A percentile compares a stretch with the other conserved stretches of the same genome.
phyloP scores from a whole-genome alignment of 2,888 invertebrate species.

The Harpalus rubripes region DNA sequence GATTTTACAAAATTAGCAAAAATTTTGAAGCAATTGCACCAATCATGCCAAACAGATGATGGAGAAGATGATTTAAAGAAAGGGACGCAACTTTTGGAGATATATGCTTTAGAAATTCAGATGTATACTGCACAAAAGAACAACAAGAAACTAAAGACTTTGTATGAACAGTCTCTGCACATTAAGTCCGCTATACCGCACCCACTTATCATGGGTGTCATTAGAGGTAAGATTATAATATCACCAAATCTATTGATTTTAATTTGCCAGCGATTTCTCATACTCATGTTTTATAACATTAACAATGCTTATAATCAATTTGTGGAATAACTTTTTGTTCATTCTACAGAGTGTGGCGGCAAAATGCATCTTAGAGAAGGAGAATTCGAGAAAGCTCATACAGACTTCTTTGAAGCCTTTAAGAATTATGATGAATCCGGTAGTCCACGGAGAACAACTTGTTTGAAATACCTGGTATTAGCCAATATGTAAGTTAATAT shows the following conservation, averaged over 20 bases:
- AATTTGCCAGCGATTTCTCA: no score
- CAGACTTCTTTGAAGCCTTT: slow-evolving; percentile 99
- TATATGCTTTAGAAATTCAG: slow-evolving; percentile 99
- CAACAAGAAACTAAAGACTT: slow-evolving; percentile 96
- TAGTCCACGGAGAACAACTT: slow-evolving; percentile 96
- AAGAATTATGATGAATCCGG: slow-evolving; percentile 99
- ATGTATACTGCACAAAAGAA: slow-evolving; percentile 99
- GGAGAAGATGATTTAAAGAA: slow-evolving; percentile 98
- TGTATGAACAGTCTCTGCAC: slow-evolving; percentile 98
- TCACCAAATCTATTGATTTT: no score
- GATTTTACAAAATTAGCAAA: slow-evolving; percentile 97
- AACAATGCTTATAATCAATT: no score
- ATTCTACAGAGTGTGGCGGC: slow-evolving; percentile 93
- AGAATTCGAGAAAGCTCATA: slow-evolving; percentile 99
- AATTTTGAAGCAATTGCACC: slow-evolving; percentile 97
- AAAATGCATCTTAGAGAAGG: slow-evolving; percentile 99
- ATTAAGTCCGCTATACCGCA: slow-evolving; percentile 99
- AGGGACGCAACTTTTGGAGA: slow-evolving; percentile 98
- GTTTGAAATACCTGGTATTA: slow-evolving; percentile 97
- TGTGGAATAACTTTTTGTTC: no score
- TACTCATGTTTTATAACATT: no score
- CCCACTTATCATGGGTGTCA: slow-evolving; percentile 99
- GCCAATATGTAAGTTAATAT: slow-evolving; percentile 94
- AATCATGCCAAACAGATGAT: slow-evolving; percentile 98
- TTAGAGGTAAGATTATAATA: slow-evolving; percentile 84